Evolutionary conservation across 2,888 invertebrate species (phyloP), one percentile per base, ranked within the genome.

Genomic region (Stenchaetothrips biformis): DNA sequence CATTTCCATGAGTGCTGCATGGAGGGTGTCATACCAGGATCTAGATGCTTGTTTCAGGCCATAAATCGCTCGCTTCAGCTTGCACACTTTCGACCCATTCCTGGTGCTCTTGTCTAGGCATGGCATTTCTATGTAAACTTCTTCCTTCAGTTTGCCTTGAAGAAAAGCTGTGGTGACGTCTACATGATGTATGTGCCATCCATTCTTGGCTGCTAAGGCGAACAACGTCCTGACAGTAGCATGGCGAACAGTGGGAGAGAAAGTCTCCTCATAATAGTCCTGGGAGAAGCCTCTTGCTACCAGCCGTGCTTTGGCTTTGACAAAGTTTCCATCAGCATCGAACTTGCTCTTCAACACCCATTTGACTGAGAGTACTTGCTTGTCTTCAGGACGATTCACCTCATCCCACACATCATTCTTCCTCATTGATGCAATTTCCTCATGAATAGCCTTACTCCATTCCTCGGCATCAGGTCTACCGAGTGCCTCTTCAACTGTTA

Each of bases 121-220:
- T 9, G 83, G 82, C 78, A 81, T 83, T 48, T 81, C 79, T 82
- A 83, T 83, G 53, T 83, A 84, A 13, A 84, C 81, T 59, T 83
- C 83, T 81, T 85, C 83, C 49, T 82, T 80, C 25, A 85, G 80
- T 11, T 83, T 82, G 6, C 84, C 83, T 74, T 84, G 82, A 9
- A 85, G 81, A 53, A 83, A 85, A 0, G 84, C 84, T 13, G 84
- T 83, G 6, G 80, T 81, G 6, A 84, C 84, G 81, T 84, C 84
- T 77, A 85, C 79, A 48, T 84, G 85, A 25, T 83, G 79, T 47
- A 84, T 82, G 21, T 82, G 80, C 13, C 84, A 78, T 37, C 83
- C 80, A 18, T 82, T n/a, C 81, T 83, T 82, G 2, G 81, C 83
- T 11, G 83, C 83, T 16, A 84, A 27, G 7, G 84, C 84, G 53